Percentiles rank a stretch among this genome's conserved stretches.
Evolutionary conservation across 2,888 invertebrate species (phyloP).

Genomic region (Junonia oenone): DNA sequence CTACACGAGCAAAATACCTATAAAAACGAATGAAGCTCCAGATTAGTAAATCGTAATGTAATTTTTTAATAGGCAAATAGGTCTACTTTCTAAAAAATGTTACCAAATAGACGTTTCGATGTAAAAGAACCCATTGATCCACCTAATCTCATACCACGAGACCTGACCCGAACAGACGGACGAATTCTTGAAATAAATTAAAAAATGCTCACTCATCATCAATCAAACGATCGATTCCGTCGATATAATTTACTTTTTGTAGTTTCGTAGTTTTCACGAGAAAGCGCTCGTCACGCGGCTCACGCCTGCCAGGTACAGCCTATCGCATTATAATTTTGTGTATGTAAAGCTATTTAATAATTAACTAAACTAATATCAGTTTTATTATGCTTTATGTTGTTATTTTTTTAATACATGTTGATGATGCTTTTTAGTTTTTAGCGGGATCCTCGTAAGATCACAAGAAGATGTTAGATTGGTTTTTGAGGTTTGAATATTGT

Average conservation of each 20-base stretch:
- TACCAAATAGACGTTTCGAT: not conserved
- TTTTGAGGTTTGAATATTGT: not conserved
- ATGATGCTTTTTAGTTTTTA: not conserved
- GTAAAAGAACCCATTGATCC: conserved; percentile 9
- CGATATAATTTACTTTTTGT: conserved; percentile 79
- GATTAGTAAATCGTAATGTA: too few relatives aligned
- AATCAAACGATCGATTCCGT: conserved; percentile 78
- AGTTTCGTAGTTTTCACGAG: conserved; percentile 76
- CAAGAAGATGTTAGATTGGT: not conserved
- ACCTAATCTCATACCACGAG: conserved; percentile 8
- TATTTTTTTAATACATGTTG: not conserved
- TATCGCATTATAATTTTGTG: conserved; percentile 21
- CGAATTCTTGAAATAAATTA: conserved; percentile 77
- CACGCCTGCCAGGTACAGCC: conserved; percentile 66
- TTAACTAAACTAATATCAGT: conserved; percentile 28
- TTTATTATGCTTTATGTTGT: conserved; percentile 12
- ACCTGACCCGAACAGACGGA: conserved; percentile 32
- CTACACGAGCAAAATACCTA: too few relatives aligned
- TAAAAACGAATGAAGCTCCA: too few relatives aligned
- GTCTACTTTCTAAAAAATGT: not conserved
- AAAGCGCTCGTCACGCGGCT: conserved; percentile 72
- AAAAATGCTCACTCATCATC: conserved; percentile 77
- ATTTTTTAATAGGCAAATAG: too few relatives aligned
- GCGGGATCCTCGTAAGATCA: not conserved
- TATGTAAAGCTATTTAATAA: conserved; percentile 28